Evolutionary conservation across 2,888 invertebrate genomes (phyloP).

Genomic region (Sinhomidia bicolor): DNA sequence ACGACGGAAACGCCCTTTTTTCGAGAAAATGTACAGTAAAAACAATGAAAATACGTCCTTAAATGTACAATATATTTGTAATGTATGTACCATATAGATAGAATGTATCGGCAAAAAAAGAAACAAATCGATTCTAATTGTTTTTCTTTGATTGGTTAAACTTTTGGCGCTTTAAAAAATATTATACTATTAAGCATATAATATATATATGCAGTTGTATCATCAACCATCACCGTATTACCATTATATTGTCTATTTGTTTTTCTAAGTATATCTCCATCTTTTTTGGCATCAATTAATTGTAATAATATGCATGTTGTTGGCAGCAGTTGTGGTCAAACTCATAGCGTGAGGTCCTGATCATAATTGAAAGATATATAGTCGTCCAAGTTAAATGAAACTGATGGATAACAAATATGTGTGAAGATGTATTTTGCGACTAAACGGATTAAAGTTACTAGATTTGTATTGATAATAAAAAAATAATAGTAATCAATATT

Average conservation of each 20-base stretch:
- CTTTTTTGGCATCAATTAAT: neutral
- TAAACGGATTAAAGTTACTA: too few species aligned
- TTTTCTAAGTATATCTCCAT: neutral
- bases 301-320: neutral
- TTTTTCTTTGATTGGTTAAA: neutral
- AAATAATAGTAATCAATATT: neutral
- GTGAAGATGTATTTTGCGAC: neutral
- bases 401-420: too few species aligned
- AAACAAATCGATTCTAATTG: neutral
- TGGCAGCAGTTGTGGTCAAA: neutral
- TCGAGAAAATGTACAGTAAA: slow-evolving; percentile 1
- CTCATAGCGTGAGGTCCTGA: slow-evolving; percentile 3
- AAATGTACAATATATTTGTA: too few species aligned
- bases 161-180: neutral
- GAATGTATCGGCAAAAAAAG: too few species aligned
- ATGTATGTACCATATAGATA: too few species aligned
- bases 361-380: neutral
- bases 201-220: neutral
- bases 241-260: neutral
- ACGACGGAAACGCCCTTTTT: slow-evolving; percentile 37
- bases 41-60: neutral
- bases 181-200: too few species aligned
- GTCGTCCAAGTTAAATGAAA: too few species aligned
- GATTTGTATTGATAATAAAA: too few species aligned
- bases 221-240: neutral